These are phyloP conservation scores for Toxonevra muliebris DNA, from an alignment of 2,888 invertebrate genomes.

Conservation along the genomic window DNA sequence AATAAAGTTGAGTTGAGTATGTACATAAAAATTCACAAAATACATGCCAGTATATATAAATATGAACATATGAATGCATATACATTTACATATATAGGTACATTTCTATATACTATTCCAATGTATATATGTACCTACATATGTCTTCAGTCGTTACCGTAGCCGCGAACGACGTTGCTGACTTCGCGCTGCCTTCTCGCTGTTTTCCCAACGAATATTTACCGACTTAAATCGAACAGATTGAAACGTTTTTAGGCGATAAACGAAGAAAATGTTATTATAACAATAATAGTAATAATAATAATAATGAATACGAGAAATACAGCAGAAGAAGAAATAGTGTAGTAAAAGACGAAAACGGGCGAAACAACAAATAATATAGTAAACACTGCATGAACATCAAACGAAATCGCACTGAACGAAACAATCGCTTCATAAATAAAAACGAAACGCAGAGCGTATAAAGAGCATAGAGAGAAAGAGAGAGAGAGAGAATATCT, in stretches of 20 bases:
- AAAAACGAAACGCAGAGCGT: no score
- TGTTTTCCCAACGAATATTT: neutral
- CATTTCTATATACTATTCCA: neutral
- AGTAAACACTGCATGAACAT: no score
- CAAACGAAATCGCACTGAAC: neutral
- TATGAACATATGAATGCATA: neutral
- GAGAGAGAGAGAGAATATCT: no score
- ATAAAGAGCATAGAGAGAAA: no score
- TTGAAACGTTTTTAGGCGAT: constrained; percentile 27
- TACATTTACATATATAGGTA: neutral
- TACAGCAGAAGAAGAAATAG: no score
- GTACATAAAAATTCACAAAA: neutral
- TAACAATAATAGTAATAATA: constrained; percentile 15
- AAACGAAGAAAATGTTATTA: constrained; percentile 28
- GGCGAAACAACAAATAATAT: neutral
- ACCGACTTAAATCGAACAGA: constrained; percentile 27
- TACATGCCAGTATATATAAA: neutral
- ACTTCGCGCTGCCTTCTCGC: no score
- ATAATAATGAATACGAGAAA: constrained; percentile 2
- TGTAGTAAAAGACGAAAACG: neutral
- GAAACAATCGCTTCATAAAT: no score
- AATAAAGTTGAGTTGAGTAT: neutral
- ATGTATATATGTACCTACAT: no score
- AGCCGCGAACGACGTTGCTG: no score
- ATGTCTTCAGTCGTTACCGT: no score